Percentiles rank a stretch among this genome's conserved stretches.
phyloP scores from a whole-genome alignment of 2,113 vertebrate species.

The Lucifuga dentata region DNA sequence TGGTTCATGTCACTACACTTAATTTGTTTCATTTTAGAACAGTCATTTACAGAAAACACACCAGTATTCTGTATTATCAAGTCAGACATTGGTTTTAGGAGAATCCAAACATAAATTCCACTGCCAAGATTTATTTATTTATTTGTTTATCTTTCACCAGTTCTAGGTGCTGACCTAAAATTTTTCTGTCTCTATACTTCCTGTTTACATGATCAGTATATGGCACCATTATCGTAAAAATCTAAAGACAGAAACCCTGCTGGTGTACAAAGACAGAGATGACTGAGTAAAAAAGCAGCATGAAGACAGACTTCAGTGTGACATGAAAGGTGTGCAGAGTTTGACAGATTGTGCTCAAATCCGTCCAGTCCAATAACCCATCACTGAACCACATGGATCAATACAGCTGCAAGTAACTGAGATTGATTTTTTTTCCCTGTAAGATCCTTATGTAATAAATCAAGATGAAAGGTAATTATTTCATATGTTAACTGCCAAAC shows the following conservation, averaged over 20 bases:
- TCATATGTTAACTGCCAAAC: slow-evolving; percentile 16
- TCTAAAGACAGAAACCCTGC: slow-evolving; percentile 17
- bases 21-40: slow-evolving; percentile 7
- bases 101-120: slow-evolving; percentile 14
- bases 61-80: not conserved
- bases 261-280: not conserved
- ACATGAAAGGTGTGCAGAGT: slow-evolving; percentile 33
- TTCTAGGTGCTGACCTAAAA: slow-evolving; percentile 16
- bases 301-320: slow-evolving; percentile 52
- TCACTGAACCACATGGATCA: slow-evolving; percentile 52
- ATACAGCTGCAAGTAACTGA: slow-evolving; percentile 37
- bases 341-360: slow-evolving; percentile 47
- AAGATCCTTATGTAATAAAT: slow-evolving; percentile 31
- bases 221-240: slow-evolving; percentile 40
- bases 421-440: slow-evolving; percentile 23
- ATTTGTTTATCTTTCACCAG: slow-evolving; percentile 27
- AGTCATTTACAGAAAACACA: no score
- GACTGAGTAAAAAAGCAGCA: slow-evolving; percentile 22
- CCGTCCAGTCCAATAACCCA: slow-evolving; percentile 43
- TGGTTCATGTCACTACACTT: not conserved
- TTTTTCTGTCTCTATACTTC: slow-evolving; percentile 36
- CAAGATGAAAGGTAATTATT: slow-evolving; percentile 21
- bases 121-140: no score
- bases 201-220: slow-evolving; percentile 41
- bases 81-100: not conserved